Conservation (phyloP, 2,888 invertebrate species). For the Muscina levida region DNA sequence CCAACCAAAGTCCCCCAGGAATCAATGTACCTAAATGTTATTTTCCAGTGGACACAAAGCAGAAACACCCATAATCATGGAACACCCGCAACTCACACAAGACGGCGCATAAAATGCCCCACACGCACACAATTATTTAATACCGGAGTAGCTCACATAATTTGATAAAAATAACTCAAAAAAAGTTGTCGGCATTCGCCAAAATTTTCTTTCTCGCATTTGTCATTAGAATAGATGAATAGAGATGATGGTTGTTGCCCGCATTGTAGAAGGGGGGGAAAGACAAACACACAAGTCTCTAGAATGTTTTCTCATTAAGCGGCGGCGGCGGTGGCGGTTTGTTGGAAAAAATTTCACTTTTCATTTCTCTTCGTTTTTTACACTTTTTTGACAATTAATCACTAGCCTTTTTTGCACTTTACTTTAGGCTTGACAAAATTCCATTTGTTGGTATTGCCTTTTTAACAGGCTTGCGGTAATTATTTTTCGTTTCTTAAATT, state of each 20-base stretch:
- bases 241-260: background rate
- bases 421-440: background rate
- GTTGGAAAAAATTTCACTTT: constrained; percentile 61
- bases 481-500: background rate
- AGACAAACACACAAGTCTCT: constrained; percentile 42
- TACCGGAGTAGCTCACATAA: constrained; percentile 19
- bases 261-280: constrained; percentile 2
- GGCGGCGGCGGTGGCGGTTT: constrained; percentile 34
- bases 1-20: background rate
- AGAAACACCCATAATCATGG: background rate
- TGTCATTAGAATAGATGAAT: background rate
- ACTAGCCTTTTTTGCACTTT: background rate
- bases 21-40: too few relatives aligned
- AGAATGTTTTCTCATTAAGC: constrained; percentile 52
- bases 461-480: too few relatives aligned
- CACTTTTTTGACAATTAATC: background rate
- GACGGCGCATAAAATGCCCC: background rate
- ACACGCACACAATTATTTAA: background rate
- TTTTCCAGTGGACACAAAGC: too few relatives aligned
- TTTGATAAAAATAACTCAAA: constrained; percentile 24
- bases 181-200: constrained; percentile 22
- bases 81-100: background rate
- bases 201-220: background rate
- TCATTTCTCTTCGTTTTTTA: constrained; percentile 29
- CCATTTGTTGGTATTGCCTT: background rate